Evolutionary conservation across 2,113 vertebrate species (phyloP).

Genomic region (Telmatochromis sp.): DNA sequence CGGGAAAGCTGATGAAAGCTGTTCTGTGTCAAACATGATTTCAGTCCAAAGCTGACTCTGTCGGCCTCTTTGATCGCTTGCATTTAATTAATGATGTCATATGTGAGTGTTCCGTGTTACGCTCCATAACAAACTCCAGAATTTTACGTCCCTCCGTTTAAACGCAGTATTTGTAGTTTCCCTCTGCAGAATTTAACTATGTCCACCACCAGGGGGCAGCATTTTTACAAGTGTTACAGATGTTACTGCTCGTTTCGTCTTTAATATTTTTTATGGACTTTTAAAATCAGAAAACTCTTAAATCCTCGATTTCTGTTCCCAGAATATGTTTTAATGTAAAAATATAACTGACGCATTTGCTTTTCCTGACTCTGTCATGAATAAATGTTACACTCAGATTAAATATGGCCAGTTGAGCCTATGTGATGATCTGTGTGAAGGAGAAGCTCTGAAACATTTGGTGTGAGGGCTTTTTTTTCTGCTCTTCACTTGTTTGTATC

Average conservation of each 20-base stretch:
- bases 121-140: background rate
- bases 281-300: background rate
- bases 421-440: background rate
- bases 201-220: background rate
- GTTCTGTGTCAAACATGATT: background rate
- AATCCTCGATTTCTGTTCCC: background rate
- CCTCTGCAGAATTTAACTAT: background rate
- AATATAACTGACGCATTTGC: rapidly evolving
- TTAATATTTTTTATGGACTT: background rate
- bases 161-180: background rate
- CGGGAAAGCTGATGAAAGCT: background rate
- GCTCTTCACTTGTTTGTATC: background rate
- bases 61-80: background rate
- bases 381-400: background rate
- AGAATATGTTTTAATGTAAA: background rate
- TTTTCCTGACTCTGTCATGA: background rate
- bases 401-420: background rate
- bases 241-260: background rate
- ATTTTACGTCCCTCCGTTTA: background rate
- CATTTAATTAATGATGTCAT: background rate
- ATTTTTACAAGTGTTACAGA: rapidly evolving
- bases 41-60: background rate
- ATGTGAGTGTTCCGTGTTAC: rapidly evolving
- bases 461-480: background rate
- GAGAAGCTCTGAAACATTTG: background rate